phyloP scores from a whole-genome alignment of 1,140 invertebrate species.

The Procambarus virginalis region DNA sequence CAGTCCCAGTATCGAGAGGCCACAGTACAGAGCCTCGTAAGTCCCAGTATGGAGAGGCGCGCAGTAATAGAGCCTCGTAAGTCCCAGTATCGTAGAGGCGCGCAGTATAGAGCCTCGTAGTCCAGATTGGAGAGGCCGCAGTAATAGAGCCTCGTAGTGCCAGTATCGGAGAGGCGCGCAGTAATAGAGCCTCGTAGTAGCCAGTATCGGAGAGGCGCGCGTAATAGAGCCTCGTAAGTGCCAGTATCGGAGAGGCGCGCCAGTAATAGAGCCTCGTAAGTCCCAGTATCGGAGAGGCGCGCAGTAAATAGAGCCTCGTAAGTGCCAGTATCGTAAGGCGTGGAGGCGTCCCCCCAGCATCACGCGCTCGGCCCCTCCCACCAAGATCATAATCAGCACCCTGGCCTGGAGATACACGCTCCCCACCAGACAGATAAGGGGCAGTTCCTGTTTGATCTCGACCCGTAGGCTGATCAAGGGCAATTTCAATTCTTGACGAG shows the following conservation, averaged over 20 bases:
- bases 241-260: neutral
- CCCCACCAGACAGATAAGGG: neutral
- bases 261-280: neutral
- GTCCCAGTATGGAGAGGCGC: neutral
- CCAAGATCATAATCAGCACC: slow-evolving; percentile 3
- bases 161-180: neutral
- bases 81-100: neutral
- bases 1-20: too few relatives aligned
- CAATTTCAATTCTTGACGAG: slow-evolving; percentile 6
- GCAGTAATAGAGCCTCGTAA: neutral
- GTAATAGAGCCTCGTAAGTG: neutral
- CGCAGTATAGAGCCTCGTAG: neutral
- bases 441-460: neutral
- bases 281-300: neutral
- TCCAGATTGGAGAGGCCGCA: neutral
- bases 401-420: neutral
- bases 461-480: slow-evolving; percentile 2
- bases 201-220: neutral
- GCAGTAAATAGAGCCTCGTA: neutral
- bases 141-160: neutral
- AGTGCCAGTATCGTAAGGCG: neutral
- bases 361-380: neutral
- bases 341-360: neutral
- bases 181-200: neutral
- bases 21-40: too few relatives aligned